Base-by-base conservation (phyloP, 1,140 invertebrate species). In the Thalassaphorura encarpata region DNA sequence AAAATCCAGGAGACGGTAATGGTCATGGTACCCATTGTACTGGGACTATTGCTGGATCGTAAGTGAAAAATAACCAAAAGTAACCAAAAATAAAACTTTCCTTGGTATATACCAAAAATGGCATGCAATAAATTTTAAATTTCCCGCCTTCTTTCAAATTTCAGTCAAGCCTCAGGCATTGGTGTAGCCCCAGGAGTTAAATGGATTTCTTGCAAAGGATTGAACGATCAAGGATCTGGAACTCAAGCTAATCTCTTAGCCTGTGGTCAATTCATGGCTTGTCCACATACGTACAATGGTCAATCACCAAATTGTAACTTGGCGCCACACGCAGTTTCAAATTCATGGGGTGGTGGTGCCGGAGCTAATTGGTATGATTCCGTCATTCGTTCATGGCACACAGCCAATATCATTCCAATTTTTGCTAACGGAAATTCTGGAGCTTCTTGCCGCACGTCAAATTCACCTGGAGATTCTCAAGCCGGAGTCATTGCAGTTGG, bases 401-500 rank as follows among this genome's bases (percentile, higher is more conserved):
- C 52, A 8, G 57, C 52, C 4, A 18, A 31, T 2, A 59, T 47
- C 28, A 31, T 54, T 27, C 54, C 54, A 13, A 21, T 61, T 15
- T 61, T 61, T 19, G 54, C 59, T 21, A 53, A 51, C 23, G 53
- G 48, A 21, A 54, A 54, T 39, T 49, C 55, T 42, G 60, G 60
- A 39, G 48, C 55, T 19, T 16, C 16, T 1, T 62, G 60, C 28
- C 15, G 28, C 1, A 42, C 60, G 4, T 55, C 53, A 2, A 45
- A 36, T 19, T 41, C 29, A 2, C 57, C 57, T 24, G 51, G 23
- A 21, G 57, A 59, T 31, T 27, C 36, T 23, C 33, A 36, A n/a
- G 2, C 19, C n/a, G 31, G 27, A 27, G 42, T 47, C 3, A 58
- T 58, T 33, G 42, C 29, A 15, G 52, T 59, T 28, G 57, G 57